Evolutionary conservation across 2,113 vertebrate genomes (phyloP).

Genomic region (Talpa occidentalis): DNA sequence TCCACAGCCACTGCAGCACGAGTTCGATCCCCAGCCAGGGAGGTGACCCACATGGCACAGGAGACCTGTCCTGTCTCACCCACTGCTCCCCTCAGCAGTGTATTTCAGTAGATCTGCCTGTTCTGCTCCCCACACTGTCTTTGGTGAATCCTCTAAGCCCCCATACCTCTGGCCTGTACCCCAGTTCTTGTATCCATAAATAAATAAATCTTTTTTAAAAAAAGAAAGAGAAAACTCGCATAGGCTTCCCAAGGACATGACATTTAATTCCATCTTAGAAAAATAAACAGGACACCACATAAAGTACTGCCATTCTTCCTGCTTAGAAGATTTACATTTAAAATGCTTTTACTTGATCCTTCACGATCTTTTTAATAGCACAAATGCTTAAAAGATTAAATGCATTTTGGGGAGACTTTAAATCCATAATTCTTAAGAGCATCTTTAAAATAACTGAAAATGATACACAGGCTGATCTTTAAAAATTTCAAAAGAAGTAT

Average conservation of each 20-base stretch:
- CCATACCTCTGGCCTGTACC: too few relatives aligned
- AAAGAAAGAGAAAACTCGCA: background rate
- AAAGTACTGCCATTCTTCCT: background rate
- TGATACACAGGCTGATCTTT: slow-evolving; percentile 34
- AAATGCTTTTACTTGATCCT: slow-evolving; percentile 57
- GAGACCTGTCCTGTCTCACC: too few relatives aligned
- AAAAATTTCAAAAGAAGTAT: slow-evolving; percentile 50
- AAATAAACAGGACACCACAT: slow-evolving; percentile 28
- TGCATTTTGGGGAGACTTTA: slow-evolving; percentile 33
- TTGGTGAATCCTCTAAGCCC: too few relatives aligned
- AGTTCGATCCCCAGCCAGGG: too few relatives aligned
- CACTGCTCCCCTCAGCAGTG: too few relatives aligned
- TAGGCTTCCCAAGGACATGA: background rate
- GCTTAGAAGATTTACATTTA: slow-evolving; percentile 40
- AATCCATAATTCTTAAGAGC: slow-evolving; percentile 59
- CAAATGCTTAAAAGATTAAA: slow-evolving; percentile 69
- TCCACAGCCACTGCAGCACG: too few relatives aligned
- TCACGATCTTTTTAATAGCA: slow-evolving; percentile 59
- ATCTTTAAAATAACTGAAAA: slow-evolving; percentile 64
- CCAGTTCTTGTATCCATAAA: too few relatives aligned
- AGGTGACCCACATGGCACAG: too few relatives aligned
- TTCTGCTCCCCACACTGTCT: too few relatives aligned
- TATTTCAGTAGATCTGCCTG: too few relatives aligned
- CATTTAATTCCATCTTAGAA: slow-evolving; percentile 65
- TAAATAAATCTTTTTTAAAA: too few relatives aligned